phyloP scores from a whole-genome alignment of 2,113 vertebrate genomes.

The Pituophis catenifer region DNA sequence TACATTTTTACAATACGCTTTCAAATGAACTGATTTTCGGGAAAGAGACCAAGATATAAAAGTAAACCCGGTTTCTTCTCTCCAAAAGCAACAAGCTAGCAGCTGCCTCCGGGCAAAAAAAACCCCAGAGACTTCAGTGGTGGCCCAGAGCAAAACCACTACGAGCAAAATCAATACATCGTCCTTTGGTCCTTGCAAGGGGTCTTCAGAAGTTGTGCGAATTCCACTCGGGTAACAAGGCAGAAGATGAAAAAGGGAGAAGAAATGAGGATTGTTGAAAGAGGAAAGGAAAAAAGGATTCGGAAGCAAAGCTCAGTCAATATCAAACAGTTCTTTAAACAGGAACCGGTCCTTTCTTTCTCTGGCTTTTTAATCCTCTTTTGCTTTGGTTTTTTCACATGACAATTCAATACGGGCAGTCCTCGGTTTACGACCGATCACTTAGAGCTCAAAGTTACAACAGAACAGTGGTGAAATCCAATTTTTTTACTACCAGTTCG shows the following conservation, averaged over 20 bases:
- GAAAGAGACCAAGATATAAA: not conserved
- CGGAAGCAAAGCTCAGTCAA: not conserved
- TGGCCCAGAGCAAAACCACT: not conserved
- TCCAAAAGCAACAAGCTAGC: not conserved
- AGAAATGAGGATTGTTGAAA: not conserved
- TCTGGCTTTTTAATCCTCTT: too few relatives aligned
- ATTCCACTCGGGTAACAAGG: not conserved
- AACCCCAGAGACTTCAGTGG: too few relatives aligned
- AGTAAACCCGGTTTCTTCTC: not conserved
- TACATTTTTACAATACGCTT: not conserved
- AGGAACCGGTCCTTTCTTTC: not conserved
- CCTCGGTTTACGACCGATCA: not conserved
- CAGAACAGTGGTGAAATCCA: too few relatives aligned
- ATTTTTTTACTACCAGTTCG: too few relatives aligned
- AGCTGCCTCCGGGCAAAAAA: not conserved
- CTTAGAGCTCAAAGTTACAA: not conserved
- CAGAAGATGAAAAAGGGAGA: not conserved
- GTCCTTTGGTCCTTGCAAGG: not conserved
- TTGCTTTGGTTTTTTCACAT: not conserved
- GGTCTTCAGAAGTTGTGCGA: not conserved
- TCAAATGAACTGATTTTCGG: not conserved
- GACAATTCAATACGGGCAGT: too few relatives aligned
- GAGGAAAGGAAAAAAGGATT: not conserved
- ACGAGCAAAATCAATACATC: not conserved
- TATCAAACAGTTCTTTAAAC: not conserved